These are phyloP conservation scores for Danio rerio DNA, from an alignment of 2,113 vertebrate genomes.

Conservation along the genomic window DNA sequence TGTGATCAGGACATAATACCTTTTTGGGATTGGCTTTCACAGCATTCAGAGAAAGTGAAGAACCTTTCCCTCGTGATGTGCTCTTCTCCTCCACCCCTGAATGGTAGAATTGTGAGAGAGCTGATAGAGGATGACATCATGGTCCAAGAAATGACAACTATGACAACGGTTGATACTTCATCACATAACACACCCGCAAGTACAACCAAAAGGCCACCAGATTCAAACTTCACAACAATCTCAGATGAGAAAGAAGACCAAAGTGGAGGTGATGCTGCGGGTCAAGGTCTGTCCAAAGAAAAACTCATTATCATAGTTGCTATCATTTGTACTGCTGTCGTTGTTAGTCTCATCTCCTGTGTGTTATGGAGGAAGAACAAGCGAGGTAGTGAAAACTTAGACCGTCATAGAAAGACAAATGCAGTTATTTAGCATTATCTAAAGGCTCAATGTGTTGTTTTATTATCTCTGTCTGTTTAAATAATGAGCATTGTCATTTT, in stretches of 20 bases:
- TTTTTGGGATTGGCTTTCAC: constrained; percentile 81
- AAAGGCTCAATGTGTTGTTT: not conserved
- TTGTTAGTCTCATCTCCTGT: constrained; percentile 64
- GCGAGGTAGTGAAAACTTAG: constrained; percentile 64
- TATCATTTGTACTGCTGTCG: constrained; percentile 65
- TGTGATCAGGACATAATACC: constrained; percentile 85
- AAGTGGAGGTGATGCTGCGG: constrained; percentile 47
- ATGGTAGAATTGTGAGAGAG: constrained; percentile 65
- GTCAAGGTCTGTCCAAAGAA: constrained; percentile 1
- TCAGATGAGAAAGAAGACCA: constrained; percentile 49
- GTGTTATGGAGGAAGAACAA: constrained; percentile 70
- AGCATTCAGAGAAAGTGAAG: constrained; percentile 73
- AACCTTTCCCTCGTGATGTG: constrained; percentile 78
- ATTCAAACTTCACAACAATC: constrained; percentile 57
- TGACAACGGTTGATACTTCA: constrained; percentile 22
- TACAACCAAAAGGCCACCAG: constrained; percentile 55
- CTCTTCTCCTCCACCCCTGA: constrained; percentile 68
- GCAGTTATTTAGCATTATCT: constrained; percentile 15
- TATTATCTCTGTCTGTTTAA: too few relatives aligned
- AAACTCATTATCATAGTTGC: constrained; percentile 61
- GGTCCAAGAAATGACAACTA: constrained; percentile 46
- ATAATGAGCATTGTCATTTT: too few relatives aligned
- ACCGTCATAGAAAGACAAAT: constrained; percentile 22
- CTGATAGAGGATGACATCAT: constrained; percentile 64
- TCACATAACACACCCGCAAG: constrained; percentile 44